Evolutionary conservation across 2,888 invertebrate genomes (phyloP).

Genomic region (Steromphala cineraria): DNA sequence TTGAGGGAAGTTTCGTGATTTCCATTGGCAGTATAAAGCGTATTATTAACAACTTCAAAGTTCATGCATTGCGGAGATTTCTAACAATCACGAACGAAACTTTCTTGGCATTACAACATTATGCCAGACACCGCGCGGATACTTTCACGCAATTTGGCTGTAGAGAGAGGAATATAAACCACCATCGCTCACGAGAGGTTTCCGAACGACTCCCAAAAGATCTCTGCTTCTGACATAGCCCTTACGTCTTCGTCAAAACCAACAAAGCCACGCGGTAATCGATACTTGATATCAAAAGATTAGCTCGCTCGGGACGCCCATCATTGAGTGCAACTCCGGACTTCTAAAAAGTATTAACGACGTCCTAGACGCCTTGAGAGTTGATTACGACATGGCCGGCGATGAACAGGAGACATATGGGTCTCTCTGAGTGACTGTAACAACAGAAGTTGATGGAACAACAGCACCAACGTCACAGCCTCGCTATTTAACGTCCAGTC

Average conservation of each 20-base stretch:
- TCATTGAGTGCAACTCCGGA: neutral
- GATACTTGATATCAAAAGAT: constrained; percentile 14
- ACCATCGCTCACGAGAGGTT: neutral
- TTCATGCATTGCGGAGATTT: too few species aligned
- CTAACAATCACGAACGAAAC: too few species aligned
- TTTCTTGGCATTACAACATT: too few species aligned
- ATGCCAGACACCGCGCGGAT: too few species aligned
- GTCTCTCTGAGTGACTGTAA: neutral
- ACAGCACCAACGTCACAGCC: too few species aligned
- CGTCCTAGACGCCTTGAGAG: neutral
- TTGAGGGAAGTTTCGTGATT: too few species aligned
- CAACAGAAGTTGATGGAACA: neutral
- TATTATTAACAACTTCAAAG: too few species aligned
- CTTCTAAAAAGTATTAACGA: neutral
- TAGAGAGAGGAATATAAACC: neutral
- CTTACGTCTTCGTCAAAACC: neutral
- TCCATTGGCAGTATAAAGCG: too few species aligned
- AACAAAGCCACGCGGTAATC: constrained; percentile 5
- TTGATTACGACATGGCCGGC: constrained; percentile 5
- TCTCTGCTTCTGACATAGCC: neutral
- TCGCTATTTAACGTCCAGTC: too few species aligned
- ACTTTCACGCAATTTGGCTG: too few species aligned
- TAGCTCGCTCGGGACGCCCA: neutral
- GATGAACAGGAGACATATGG: neutral
- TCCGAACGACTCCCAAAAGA: neutral